These are phyloP conservation scores for Osmoderma eremita DNA, from an alignment of 2,888 invertebrate species.

Conservation along the genomic window DNA sequence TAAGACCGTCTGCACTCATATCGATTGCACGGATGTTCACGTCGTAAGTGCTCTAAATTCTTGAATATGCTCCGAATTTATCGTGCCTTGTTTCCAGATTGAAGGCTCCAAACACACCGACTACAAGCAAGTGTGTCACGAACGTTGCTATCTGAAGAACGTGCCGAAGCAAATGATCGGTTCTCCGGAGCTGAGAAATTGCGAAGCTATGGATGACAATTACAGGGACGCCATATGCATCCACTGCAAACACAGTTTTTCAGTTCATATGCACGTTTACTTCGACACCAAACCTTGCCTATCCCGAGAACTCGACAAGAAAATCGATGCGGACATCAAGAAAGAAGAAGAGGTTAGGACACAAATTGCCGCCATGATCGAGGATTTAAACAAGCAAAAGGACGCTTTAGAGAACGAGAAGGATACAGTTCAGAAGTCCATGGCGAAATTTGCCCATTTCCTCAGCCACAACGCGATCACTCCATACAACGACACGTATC, in stretches of 20 bases:
- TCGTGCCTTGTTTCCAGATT: conserved; percentile 48
- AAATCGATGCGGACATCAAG: conserved; percentile 50
- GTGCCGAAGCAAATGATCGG: conserved; percentile 56
- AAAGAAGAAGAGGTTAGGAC: conserved; percentile 33
- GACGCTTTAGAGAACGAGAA: conserved; percentile 51
- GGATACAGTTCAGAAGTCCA: conserved; percentile 50
- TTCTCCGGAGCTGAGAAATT: conserved; percentile 51
- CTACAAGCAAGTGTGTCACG: conserved; percentile 56
- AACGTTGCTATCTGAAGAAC: conserved; percentile 55
- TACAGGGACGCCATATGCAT: conserved; percentile 42
- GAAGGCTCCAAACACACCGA: conserved; percentile 52
- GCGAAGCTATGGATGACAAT: conserved; percentile 52
- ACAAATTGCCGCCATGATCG: conserved; percentile 1
- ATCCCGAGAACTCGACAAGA: conserved; percentile 37
- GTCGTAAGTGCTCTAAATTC: conserved; percentile 1
- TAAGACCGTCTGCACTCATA: conserved; percentile 40
- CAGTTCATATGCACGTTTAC: conserved; percentile 58
- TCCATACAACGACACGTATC: conserved; percentile 57
- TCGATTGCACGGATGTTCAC: conserved; percentile 18
- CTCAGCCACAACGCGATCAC: conserved; percentile 57
- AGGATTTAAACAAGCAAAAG: conserved; percentile 6
- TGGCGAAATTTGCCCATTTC: conserved; percentile 59
- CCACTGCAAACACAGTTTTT: conserved; percentile 55
- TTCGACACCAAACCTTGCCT: conserved; percentile 53
- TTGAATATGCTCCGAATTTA: not conserved